A percentile compares a stretch with the other conserved stretches of the same genome.
Evolutionary conservation across 2,888 invertebrate species (phyloP).

Genomic region (Lordiphosa andalusiaca): DNA sequence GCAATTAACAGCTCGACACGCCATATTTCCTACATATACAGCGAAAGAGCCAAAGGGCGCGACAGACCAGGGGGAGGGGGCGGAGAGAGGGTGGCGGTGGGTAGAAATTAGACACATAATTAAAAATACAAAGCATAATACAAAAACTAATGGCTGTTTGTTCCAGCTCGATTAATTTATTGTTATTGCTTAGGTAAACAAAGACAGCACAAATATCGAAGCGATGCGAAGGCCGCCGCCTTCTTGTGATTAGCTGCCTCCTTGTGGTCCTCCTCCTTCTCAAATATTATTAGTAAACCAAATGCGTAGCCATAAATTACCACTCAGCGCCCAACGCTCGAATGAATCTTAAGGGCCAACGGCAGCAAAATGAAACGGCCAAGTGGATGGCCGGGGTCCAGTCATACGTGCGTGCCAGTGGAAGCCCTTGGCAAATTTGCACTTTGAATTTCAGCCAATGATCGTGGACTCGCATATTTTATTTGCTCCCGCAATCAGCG

Average conservation of each 20-base stretch:
- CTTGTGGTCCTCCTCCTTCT: background rate
- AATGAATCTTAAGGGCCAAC: conserved; percentile 57
- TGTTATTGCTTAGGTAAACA: conserved; percentile 75
- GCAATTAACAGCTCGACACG: conserved; percentile 73
- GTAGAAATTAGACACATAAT: conserved; percentile 66
- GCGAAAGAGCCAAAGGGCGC: background rate
- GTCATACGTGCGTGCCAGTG: conserved; percentile 57
- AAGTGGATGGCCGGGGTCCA: conserved; percentile 2
- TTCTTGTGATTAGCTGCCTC: conserved; percentile 38
- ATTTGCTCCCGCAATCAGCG: conserved; percentile 65
- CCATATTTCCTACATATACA: conserved; percentile 58
- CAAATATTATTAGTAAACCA: conserved; percentile 66
- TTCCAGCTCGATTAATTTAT: conserved; percentile 66
- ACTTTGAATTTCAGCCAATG: conserved; percentile 55
- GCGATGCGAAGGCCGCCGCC: conserved; percentile 8
- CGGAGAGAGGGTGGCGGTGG: conserved; percentile 4
- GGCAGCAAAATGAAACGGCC: conserved; percentile 47
- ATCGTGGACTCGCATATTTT: conserved; percentile 71
- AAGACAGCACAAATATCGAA: conserved; percentile 52
- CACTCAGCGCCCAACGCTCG: conserved; percentile 54
- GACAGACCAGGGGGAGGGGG: background rate
- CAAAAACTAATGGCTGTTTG: conserved; percentile 52
- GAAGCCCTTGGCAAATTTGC: conserved; percentile 65
- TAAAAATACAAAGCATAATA: conserved; percentile 72
- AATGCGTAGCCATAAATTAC: conserved; percentile 75